Evolutionary conservation across 2,113 vertebrate species (phyloP).

Genomic region (Hepsetus odoe): DNA sequence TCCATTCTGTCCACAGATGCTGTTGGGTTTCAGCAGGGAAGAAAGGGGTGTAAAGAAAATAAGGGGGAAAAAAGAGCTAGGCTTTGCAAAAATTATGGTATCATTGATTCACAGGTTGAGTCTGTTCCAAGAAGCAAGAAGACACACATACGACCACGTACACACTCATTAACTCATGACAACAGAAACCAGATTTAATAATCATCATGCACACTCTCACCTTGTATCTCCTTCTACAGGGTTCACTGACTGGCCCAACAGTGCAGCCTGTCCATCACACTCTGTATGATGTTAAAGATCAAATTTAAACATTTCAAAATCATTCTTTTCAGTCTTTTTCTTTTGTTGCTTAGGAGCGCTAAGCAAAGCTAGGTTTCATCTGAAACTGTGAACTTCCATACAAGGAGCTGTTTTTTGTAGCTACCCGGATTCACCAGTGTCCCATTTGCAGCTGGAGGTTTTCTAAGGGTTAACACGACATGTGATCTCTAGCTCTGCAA

Average conservation of each 20-base stretch:
- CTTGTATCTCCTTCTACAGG: not conserved
- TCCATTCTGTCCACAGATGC: not conserved
- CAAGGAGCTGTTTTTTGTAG: too few species aligned
- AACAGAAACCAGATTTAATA: slow-evolving; percentile 2
- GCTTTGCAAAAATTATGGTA: slow-evolving; percentile 1
- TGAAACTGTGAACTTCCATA: too few species aligned
- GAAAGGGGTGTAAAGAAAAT: not conserved
- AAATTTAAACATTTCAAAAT: too few species aligned
- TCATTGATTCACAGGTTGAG: not conserved
- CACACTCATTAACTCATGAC: slow-evolving; percentile 26
- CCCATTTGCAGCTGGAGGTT: too few species aligned
- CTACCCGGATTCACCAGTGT: too few species aligned
- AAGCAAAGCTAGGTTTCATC: too few species aligned
- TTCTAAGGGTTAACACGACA: too few species aligned
- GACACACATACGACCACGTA: not conserved
- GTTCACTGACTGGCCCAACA: not conserved
- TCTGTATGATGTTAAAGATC: not conserved
- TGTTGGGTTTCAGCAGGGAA: not conserved
- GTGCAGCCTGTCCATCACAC: not conserved
- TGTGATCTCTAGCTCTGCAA: too few species aligned
- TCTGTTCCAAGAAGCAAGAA: not conserved
- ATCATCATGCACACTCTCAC: not conserved
- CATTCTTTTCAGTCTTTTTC: too few species aligned
- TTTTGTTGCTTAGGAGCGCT: too few species aligned
- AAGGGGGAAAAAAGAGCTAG: slow-evolving; percentile 8